Conservation (phyloP, 2,113 vertebrate genomes). For the Euleptes europaea region DNA sequence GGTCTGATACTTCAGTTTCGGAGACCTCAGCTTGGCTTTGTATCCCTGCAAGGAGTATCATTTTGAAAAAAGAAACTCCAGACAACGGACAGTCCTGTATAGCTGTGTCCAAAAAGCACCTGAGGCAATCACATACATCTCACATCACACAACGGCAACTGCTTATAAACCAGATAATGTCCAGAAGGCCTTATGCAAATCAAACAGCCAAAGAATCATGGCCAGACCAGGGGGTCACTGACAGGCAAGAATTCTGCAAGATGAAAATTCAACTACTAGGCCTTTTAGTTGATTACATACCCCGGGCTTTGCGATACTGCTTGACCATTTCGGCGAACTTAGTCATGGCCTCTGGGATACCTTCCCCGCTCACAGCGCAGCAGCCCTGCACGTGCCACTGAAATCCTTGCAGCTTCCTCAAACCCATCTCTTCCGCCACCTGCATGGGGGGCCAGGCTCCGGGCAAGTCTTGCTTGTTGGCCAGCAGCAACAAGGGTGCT, state of each 20-base stretch:
- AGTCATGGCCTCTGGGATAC: slow-evolving; percentile 46
- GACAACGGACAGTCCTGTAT: neutral
- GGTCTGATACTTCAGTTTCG: too few relatives aligned
- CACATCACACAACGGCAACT: neutral
- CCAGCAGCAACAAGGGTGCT: slow-evolving; percentile 44
- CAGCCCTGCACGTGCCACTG: slow-evolving; percentile 49
- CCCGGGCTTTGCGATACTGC: neutral
- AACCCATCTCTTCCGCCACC: slow-evolving; percentile 28
- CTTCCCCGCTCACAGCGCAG: slow-evolving; percentile 41
- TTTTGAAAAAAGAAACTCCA: neutral
- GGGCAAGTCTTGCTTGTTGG: slow-evolving; percentile 57
- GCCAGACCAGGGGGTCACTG: neutral
- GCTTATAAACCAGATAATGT: neutral
- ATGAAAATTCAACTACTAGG: neutral
- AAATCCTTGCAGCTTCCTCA: neutral
- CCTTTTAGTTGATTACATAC: neutral
- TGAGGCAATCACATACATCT: neutral
- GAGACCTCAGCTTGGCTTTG: neutral
- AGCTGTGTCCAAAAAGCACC: neutral
- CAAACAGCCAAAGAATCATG: neutral
- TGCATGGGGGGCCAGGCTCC: slow-evolving; percentile 29
- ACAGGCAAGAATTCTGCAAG: neutral
- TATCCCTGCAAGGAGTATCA: too few relatives aligned
- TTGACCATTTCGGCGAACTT: slow-evolving; percentile 35
- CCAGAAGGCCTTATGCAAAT: neutral